phyloP scores from a whole-genome alignment of 2,888 invertebrate species.

The Microctonus brassicae region DNA sequence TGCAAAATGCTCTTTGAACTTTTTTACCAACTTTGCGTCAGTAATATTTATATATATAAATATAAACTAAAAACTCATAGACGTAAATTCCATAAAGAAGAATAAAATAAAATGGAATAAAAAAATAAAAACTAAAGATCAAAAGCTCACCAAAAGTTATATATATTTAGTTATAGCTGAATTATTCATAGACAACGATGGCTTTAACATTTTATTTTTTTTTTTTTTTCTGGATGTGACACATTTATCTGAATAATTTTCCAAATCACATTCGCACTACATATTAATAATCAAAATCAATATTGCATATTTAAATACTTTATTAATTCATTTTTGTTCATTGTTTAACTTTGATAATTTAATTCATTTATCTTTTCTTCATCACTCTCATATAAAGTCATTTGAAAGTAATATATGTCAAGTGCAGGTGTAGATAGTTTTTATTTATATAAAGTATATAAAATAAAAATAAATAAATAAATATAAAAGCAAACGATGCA shows the following conservation, averaged over 20 bases:
- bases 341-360: no score
- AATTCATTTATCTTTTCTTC: no score
- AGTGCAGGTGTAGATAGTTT: no score
- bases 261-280: neutral
- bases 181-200: conserved; percentile 57
- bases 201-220: conserved; percentile 41
- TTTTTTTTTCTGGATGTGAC: conserved; percentile 26
- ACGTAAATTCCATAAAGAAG: neutral
- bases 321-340: no score
- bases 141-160: neutral
- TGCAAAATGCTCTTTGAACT: conserved; percentile 1
- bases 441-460: no score
- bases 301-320: no score
- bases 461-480: neutral
- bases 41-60: neutral
- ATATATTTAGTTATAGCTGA: conserved; percentile 37
- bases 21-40: neutral
- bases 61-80: conserved; percentile 8
- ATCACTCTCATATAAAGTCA: neutral
- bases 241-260: no score
- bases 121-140: neutral
- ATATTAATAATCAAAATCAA: neutral
- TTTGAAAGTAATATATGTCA: conserved; percentile 23
- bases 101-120: neutral
- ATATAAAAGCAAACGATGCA: no score